These are phyloP conservation scores for Lucifuga dentata DNA, from an alignment of 2,113 vertebrate species.

Conservation along the genomic window DNA sequence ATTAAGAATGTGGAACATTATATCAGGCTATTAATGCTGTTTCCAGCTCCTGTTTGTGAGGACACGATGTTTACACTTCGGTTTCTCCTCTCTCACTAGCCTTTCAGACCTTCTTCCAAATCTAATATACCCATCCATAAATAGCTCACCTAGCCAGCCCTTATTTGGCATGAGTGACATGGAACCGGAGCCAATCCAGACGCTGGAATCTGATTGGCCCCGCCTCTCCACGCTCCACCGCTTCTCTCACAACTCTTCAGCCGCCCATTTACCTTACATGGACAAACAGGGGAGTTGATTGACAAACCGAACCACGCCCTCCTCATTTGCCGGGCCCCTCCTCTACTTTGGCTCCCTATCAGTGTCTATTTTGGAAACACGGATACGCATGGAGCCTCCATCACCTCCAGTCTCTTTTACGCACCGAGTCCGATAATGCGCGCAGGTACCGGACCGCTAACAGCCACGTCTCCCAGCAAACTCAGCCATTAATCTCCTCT, in stretches of 20 bases:
- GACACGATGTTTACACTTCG: constrained; percentile 60
- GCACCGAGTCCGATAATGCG: constrained; percentile 68
- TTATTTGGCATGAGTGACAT: constrained; percentile 83
- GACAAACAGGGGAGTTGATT: constrained; percentile 86
- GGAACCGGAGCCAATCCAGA: constrained; percentile 74
- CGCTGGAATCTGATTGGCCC: constrained; percentile 7
- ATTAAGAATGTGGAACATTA: constrained; percentile 47
- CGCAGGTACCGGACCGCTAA: constrained; percentile 56
- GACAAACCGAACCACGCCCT: constrained; percentile 75
- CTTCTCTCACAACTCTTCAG: constrained; percentile 71
- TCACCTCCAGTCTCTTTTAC: constrained; percentile 80
- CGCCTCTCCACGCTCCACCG: constrained; percentile 54
- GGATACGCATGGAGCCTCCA: constrained; percentile 91
- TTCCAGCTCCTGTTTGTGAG: constrained; percentile 41
- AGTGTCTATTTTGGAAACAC: constrained; percentile 84
- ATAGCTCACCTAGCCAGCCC: constrained; percentile 92
- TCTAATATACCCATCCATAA: constrained; percentile 98
- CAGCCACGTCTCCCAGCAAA: constrained; percentile 13
- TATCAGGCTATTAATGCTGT: constrained; percentile 17
- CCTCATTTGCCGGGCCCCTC: constrained; percentile 67
- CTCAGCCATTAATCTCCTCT: constrained; percentile 20
- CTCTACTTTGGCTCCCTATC: constrained; percentile 70
- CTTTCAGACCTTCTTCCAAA: constrained; percentile 68
- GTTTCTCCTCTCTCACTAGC: constrained; percentile 68
- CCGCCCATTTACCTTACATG: constrained; percentile 88